These are phyloP conservation scores for Hucho hucho DNA, from an alignment of 2,113 vertebrate genomes.

Conservation along the genomic window DNA sequence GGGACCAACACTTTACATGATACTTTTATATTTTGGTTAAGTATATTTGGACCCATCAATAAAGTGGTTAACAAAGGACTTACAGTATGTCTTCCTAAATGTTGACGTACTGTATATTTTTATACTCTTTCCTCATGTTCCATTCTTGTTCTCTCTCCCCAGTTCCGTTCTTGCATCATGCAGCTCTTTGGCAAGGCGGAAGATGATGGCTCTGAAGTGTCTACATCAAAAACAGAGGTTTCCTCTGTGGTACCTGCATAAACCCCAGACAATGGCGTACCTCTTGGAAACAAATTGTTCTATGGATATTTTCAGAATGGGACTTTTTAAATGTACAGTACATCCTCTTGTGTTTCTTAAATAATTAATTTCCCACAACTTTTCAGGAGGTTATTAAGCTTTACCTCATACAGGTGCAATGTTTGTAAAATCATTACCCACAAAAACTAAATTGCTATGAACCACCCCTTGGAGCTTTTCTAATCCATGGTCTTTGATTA, in stretches of 20 bases:
- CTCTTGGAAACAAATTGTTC: not conserved
- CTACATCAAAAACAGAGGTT: slow-evolving; percentile 84
- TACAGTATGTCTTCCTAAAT: no score
- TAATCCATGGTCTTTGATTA: no score
- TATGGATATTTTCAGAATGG: not conserved
- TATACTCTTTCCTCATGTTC: not conserved
- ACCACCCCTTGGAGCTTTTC: no score
- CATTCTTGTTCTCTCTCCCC: slow-evolving; percentile 24
- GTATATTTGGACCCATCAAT: no score
- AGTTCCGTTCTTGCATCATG: slow-evolving; percentile 87
- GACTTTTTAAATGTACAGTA: slow-evolving; percentile 51
- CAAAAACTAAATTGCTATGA: no score
- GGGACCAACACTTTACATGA: no score
- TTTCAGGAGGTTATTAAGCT: not conserved
- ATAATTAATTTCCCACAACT: not conserved
- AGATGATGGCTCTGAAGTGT: slow-evolving; percentile 84
- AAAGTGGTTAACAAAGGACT: no score
- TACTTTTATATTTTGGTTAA: no score
- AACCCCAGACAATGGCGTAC: slow-evolving; percentile 29
- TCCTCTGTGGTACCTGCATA: slow-evolving; percentile 85
- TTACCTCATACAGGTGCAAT: no score
- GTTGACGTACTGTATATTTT: no score
- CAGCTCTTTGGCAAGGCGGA: slow-evolving; percentile 86
- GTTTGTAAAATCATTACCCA: no score
- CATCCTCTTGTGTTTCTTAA: slow-evolving; percentile 38